Percentiles rank a stretch among this genome's conserved stretches.
phyloP scores from a whole-genome alignment of 2,113 vertebrate genomes.

The Elephantulus edwardii region DNA sequence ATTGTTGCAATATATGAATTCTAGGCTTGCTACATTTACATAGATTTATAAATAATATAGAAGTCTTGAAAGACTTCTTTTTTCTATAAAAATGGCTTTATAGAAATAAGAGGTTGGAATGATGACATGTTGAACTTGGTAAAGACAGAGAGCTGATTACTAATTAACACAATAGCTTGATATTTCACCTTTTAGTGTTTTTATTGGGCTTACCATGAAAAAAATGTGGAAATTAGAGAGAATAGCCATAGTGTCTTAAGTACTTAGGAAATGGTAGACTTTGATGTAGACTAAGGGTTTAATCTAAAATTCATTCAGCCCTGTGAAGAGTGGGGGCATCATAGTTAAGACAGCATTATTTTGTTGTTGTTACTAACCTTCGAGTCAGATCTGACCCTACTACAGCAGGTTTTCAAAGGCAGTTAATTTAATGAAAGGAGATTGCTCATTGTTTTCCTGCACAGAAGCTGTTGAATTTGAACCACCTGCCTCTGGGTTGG shows the following conservation, averaged over 20 bases:
- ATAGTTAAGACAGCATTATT: no score
- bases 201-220: background rate
- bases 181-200: background rate
- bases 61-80: background rate
- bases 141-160: background rate
- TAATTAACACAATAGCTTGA: background rate
- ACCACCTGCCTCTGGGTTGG: no score
- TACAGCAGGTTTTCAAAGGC: no score
- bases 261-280: conserved; percentile 8
- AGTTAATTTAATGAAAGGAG: no score
- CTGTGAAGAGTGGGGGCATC: no score
- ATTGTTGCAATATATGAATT: background rate
- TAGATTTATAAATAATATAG: background rate
- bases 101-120: background rate
- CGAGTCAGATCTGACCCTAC: no score
- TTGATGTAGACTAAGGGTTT: conserved; percentile 18
- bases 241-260: background rate
- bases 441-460: no score
- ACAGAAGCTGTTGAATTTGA: no score
- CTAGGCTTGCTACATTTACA: background rate
- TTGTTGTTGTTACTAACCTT: no score
- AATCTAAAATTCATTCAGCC: conserved; percentile 36
- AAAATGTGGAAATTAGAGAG: background rate
- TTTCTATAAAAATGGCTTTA: no score
- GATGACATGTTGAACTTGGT: background rate